Conservation (phyloP, 2,888 invertebrate genomes). For the Prionchulus punctatus region DNA sequence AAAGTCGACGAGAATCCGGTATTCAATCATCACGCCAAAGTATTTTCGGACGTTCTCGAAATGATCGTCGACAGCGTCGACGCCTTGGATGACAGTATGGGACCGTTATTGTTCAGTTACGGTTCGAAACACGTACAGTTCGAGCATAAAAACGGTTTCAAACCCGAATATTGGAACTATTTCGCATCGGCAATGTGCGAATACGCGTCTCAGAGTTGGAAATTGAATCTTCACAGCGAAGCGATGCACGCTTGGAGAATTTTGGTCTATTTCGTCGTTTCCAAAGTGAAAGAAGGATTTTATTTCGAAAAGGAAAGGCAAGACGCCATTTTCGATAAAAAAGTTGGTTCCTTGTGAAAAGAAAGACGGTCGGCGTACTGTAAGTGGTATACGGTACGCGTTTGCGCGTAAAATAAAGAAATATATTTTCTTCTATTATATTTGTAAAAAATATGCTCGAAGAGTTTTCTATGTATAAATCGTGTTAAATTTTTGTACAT, state of each 20-base stretch:
- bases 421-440: too few relatives aligned
- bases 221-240: slow-evolving; percentile 10
- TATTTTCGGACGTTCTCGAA: slow-evolving; percentile 11
- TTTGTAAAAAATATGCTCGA: too few relatives aligned
- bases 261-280: slow-evolving; percentile 13
- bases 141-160: slow-evolving; percentile 12
- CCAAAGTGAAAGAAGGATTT: slow-evolving; percentile 13
- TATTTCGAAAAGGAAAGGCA: too few relatives aligned
- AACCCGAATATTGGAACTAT: slow-evolving; percentile 14
- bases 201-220: slow-evolving; percentile 12
- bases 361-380: too few relatives aligned
- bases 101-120: slow-evolving; percentile 12
- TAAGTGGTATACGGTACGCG: too few relatives aligned
- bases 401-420: too few relatives aligned
- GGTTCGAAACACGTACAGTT: slow-evolving; percentile 13
- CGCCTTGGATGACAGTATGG: slow-evolving; percentile 12
- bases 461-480: too few relatives aligned
- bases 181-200: slow-evolving; percentile 14
- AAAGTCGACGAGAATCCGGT: neutral
- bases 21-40: neutral
- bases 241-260: slow-evolving; percentile 13
- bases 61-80: slow-evolving; percentile 14
- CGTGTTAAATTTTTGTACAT: too few relatives aligned
- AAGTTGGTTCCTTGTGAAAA: too few relatives aligned
- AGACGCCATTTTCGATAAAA: too few relatives aligned